These are phyloP conservation scores for Neoseiulus cucumeris DNA, from an alignment of 1,140 invertebrate species.

Conservation along the genomic window DNA sequence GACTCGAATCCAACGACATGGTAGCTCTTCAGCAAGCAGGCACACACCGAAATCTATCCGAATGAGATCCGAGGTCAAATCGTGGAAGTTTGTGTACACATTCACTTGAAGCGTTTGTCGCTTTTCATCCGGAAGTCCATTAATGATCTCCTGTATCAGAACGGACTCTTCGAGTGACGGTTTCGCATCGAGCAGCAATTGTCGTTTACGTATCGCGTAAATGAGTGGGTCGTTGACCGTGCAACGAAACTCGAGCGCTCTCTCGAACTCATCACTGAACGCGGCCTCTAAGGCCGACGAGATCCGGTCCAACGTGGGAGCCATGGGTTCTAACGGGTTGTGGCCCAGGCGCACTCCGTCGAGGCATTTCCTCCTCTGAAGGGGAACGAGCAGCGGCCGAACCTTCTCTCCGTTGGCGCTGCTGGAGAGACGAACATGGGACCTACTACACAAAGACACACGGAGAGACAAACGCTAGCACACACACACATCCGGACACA, in stretches of 20 bases:
- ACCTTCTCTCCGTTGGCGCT: conserved; percentile 14
- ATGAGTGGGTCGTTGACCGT: conserved; percentile 6
- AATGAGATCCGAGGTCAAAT: conserved; percentile 5
- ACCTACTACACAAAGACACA: background rate
- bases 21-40: no score
- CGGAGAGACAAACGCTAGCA: no score
- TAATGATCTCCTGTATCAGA: background rate
- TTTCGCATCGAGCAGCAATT: background rate
- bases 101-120: background rate
- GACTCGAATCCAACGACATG: no score
- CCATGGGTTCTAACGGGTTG: background rate
- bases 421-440: background rate
- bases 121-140: background rate
- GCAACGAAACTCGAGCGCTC: conserved; percentile 7
- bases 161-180: background rate
- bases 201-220: conserved; percentile 6
- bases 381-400: background rate
- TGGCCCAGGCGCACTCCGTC: no score
- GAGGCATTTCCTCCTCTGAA: no score
- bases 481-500: no score
- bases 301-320: background rate
- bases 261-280: background rate
- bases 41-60: conserved; percentile 1
- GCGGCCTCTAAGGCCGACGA: background rate
- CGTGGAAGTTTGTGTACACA: conserved; percentile 1